Conservation (phyloP, 2,797 vertebrate genomes). For the Ataeniobius toweri region DNA sequence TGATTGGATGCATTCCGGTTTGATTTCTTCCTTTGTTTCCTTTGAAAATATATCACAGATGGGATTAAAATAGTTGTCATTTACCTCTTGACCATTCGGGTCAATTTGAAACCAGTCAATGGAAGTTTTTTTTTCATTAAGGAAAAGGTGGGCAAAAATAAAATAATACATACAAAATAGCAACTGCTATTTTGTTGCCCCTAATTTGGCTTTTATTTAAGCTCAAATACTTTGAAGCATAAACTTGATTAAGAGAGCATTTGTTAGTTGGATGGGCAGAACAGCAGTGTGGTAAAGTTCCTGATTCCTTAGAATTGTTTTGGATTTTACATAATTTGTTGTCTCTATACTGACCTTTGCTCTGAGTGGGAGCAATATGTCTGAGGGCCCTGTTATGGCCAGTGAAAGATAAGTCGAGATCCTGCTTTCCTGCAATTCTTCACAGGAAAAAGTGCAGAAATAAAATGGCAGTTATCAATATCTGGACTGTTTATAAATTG, state of each 20-base stretch:
- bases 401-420: background rate
- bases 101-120: background rate
- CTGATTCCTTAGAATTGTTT: background rate
- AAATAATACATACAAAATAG: background rate
- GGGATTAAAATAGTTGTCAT: background rate
- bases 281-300: background rate
- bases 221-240: background rate
- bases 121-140: background rate
- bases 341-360: background rate
- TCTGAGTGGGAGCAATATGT: too few relatives aligned
- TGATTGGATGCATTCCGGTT: background rate
- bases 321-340: background rate
- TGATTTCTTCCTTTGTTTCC: background rate
- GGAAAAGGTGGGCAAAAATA: background rate
- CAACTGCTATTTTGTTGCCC: background rate
- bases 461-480: background rate
- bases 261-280: background rate
- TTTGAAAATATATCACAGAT: background rate
- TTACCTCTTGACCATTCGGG: background rate
- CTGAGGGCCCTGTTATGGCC: too few relatives aligned
- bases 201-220: background rate
- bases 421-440: background rate
- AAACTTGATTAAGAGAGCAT: background rate
- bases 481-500: background rate
- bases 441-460: background rate